Base-by-base conservation (phyloP, 2,797 vertebrate species). In the Gadopsis bispinosus region DNA sequence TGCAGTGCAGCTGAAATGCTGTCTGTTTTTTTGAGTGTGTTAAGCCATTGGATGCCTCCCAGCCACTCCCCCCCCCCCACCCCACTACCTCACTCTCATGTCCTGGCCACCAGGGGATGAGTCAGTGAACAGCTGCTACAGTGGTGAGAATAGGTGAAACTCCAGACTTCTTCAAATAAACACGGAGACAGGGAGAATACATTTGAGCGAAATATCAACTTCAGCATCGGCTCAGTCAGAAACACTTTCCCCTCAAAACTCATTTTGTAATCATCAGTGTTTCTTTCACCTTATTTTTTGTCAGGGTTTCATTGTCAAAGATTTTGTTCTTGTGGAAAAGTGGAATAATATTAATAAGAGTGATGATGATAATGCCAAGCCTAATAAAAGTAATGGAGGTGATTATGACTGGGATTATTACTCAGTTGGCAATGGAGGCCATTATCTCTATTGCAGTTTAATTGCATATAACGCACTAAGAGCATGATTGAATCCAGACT, bases 371-470 rank as follows among this genome's bases (percentile, higher is more conserved):
- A 94, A 94, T 88, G 89, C 88, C 89, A 93, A 90, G 89, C 89
- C 93, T 94, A 94, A 94, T 95, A 95, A 95, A 94, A 94, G 94
- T 95, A 95, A 95, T 95, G 94, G 92, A 90, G 93, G 92, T 93
- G 94, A 95, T 95, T 95, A 95, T 94, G 92, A 93, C 92, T 87
- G 76, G 93, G 93, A 95, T 95, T 94, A 96, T 95, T 93, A 95
- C 93, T 92, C 91, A 91, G 92, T 93, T 92, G 93, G 92, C 93
- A 92, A 91, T 93, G 93, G 89, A 94, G 87, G 89, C 93, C 92
- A 95, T 96, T 95, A 95, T 95, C 94, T 95, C 90, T 94, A 96
- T 95, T 95, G 92, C 94, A 85, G 92, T 95, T 95, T 96, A 96
- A 96, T 96, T 95, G 95, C 94, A 94, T 95, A 94, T 94, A 95